Base-by-base conservation (phyloP, 2,797 vertebrate species). In the Trachurus trachurus region DNA sequence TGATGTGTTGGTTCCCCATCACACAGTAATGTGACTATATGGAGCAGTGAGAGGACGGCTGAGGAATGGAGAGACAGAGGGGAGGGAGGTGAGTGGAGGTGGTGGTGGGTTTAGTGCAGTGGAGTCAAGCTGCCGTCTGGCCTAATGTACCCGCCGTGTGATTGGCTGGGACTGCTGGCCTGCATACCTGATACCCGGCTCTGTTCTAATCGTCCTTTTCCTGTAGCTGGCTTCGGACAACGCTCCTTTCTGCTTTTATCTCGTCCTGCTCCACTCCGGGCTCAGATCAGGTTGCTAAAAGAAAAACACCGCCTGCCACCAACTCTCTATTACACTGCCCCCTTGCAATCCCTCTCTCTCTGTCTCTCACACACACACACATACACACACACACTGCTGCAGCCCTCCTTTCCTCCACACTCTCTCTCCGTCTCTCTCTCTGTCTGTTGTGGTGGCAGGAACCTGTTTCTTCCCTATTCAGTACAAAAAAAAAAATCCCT, bases 201-300 rank as follows among this genome's bases (percentile, higher is more conserved):
- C 86, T 86, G 88, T 88, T 92, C 89, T 95, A 93, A 95, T 93
- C 86, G 78, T 81, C 71, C 87, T 89, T 86, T 94, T 95, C 93
- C 91, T 93, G 90, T 87, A 86, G 90, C 84, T 42, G 71, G 65
- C 82, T 87, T 91, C 29, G 53, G 87, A 94, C 88, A 93, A 89
- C 76, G 84, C 89, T 92, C 87, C 88, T 90, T 92, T 94, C 92
- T 94, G 80, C 89, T 89, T 94, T 94, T 92, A 92, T 94, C 92
- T 93, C 50, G 11, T 81, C 71, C 83, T 70, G 71, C 82, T 91
- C 75, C 57, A 52, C 89, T 76, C 84, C 66, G 72, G 57, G 71
- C 81, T 84, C 80, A 86, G 92, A 93, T 94, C 92, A 85, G 82
- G 89, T 95, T 94, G 88, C 91, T 91, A 88, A 94, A 93, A 93